Evolutionary conservation across 1,140 invertebrate genomes (phyloP).

Genomic region (Vanessa atalanta): DNA sequence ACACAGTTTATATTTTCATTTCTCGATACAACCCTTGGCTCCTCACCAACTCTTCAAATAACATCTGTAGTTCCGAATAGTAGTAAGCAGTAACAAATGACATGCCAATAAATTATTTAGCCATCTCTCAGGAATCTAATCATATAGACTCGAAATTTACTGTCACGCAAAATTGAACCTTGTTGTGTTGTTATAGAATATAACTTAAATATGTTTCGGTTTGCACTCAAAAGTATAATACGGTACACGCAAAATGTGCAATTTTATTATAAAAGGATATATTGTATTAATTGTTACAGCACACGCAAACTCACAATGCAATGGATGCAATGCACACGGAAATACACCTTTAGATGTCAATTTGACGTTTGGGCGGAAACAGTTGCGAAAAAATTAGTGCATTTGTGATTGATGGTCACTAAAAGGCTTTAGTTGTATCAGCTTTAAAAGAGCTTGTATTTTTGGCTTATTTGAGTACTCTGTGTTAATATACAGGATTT

Average conservation of each 20-base stretch:
- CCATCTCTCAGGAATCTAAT: not conserved
- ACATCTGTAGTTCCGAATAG: too few species aligned
- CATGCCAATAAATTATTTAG: not conserved
- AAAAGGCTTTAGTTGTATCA: not conserved
- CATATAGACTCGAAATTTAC: not conserved
- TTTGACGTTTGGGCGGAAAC: slow-evolving; percentile 28
- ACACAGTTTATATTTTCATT: too few species aligned
- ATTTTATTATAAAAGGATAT: slow-evolving; percentile 31
- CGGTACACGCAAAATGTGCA: slow-evolving; percentile 30
- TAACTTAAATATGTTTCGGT: slow-evolving; percentile 1
- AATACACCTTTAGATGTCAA: slow-evolving; percentile 51
- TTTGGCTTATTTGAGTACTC: not conserved
- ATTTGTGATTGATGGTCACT: slow-evolving; percentile 12
- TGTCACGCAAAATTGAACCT: not conserved
- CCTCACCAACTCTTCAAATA: too few species aligned
- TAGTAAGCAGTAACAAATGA: too few species aligned
- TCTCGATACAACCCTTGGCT: too few species aligned
- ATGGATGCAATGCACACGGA: slow-evolving; percentile 37
- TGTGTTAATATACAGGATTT: not conserved
- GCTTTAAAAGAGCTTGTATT: not conserved
- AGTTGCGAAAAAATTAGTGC: not conserved
- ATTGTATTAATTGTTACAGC: slow-evolving; percentile 29
- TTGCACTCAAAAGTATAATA: slow-evolving; percentile 12
- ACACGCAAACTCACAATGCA: too few species aligned
- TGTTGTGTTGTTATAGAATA: not conserved